These are phyloP conservation scores for Hydropsyche betteni DNA, from an alignment of 2,888 invertebrate genomes.

Conservation along the genomic window DNA sequence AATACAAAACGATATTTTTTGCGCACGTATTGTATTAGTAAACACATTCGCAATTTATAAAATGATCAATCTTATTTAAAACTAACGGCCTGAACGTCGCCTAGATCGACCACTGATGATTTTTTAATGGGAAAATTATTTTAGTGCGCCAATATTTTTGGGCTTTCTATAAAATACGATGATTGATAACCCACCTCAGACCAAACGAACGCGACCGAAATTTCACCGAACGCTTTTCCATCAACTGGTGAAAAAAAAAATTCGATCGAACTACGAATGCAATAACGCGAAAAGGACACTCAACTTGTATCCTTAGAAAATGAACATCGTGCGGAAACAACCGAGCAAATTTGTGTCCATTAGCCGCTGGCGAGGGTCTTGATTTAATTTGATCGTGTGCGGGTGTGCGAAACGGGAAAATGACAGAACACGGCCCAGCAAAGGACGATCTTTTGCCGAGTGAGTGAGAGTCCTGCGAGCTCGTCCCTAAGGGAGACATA, in stretches of 20 bases:
- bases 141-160: not conserved
- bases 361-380: constrained; percentile 1
- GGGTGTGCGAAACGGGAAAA: not conserved
- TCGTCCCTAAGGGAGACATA: constrained; percentile 38
- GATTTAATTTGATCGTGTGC: constrained; percentile 1
- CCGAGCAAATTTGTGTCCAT: not conserved
- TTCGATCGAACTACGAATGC: no score
- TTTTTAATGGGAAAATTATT: constrained; percentile 31
- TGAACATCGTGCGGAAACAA: not conserved
- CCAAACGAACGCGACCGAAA: no score
- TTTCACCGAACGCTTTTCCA: no score
- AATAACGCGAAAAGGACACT: no score
- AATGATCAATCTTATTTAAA: constrained; percentile 30
- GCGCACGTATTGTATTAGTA: no score
- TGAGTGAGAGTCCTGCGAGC: not conserved
- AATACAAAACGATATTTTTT: no score
- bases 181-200: no score
- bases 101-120: constrained; percentile 27
- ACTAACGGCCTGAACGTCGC: constrained; percentile 15
- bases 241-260: no score
- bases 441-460: constrained; percentile 10
- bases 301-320: no score
- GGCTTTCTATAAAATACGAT: no score
- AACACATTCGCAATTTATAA: not conserved
- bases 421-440: not conserved